A percentile compares a stretch with the other conserved stretches of the same genome.
Conservation (phyloP, 1,140 invertebrate genomes). For the Lepidurus packardi region DNA sequence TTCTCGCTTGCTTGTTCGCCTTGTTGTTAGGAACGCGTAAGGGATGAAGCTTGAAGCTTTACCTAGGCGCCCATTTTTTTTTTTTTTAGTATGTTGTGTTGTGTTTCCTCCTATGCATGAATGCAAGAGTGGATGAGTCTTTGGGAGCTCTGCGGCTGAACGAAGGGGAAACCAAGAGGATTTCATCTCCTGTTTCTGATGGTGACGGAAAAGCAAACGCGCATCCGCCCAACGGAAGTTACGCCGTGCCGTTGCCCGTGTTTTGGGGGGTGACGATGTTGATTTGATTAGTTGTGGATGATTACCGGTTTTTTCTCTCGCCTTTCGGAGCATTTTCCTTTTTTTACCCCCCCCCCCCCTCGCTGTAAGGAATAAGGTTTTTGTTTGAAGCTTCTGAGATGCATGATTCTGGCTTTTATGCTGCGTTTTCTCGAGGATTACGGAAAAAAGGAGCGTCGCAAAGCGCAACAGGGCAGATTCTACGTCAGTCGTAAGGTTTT, state of each 20-base stretch:
- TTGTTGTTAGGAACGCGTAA: neutral
- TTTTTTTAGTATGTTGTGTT: neutral
- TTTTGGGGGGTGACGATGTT: neutral
- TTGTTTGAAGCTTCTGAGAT: neutral
- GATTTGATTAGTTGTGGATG: slow-evolving; percentile 19
- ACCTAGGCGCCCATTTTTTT: neutral
- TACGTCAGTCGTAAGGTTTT: neutral
- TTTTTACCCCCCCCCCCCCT: neutral
- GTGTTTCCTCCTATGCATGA: neutral
- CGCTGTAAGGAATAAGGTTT: neutral
- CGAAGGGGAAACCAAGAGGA: slow-evolving; percentile 9
- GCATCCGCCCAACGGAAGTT: slow-evolving; percentile 16
- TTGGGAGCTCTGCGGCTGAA: neutral
- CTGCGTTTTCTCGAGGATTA: neutral
- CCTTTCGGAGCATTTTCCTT: neutral
- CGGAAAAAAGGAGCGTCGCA: neutral
- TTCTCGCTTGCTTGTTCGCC: neutral
- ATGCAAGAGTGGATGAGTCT: slow-evolving; percentile 4
- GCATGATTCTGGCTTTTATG: neutral
- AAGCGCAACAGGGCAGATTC: neutral
- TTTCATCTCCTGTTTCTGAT: slow-evolving; percentile 22
- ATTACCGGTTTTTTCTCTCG: neutral
- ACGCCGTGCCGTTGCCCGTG: neutral
- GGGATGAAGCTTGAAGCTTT: no score
- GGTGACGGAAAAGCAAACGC: slow-evolving; percentile 2